phyloP scores from a whole-genome alignment of 2,888 invertebrate species.

The Ecdyonurus torrentis region DNA sequence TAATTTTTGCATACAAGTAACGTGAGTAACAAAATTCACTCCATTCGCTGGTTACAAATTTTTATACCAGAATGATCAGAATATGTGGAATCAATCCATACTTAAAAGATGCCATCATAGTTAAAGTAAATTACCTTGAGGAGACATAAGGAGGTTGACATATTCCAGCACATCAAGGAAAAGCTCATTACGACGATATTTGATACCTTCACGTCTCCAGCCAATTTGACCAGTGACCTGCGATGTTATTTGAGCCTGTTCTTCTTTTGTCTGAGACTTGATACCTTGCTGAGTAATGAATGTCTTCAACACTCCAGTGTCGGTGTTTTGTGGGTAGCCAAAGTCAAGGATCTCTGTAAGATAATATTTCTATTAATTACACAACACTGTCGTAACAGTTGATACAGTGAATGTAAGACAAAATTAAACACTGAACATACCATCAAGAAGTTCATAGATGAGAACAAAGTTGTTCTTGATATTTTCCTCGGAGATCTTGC shows the following conservation, averaged over 20 bases:
- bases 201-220: conserved; percentile 98
- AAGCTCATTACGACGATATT: conserved; percentile 94
- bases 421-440: conserved; percentile 30
- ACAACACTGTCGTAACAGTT: too few species aligned
- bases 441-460: conserved; percentile 96
- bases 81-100: too few species aligned
- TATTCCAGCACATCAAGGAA: conserved; percentile 98
- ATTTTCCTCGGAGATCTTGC: conserved; percentile 98
- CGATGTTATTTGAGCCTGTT: conserved; percentile 98
- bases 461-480: conserved; percentile 99
- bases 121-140: conserved; percentile 53
- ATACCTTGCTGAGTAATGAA: conserved; percentile 99
- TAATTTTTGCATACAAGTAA: too few species aligned
- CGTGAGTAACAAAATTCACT: too few species aligned
- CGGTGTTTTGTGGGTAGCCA: conserved; percentile 99
- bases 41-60: too few species aligned
- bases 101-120: background rate
- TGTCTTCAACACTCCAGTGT: conserved; percentile 96
- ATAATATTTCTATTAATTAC: conserved; percentile 6
- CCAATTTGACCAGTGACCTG: conserved; percentile 98
- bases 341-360: conserved; percentile 90
- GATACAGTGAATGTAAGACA: background rate
- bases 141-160: conserved; percentile 98
- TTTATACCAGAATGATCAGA: too few species aligned
- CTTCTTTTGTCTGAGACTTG: conserved; percentile 96